Conservation (phyloP, 37 sponge, comb jelly and placozoan genomes). For the Cladorhizidae sp. region DNA sequence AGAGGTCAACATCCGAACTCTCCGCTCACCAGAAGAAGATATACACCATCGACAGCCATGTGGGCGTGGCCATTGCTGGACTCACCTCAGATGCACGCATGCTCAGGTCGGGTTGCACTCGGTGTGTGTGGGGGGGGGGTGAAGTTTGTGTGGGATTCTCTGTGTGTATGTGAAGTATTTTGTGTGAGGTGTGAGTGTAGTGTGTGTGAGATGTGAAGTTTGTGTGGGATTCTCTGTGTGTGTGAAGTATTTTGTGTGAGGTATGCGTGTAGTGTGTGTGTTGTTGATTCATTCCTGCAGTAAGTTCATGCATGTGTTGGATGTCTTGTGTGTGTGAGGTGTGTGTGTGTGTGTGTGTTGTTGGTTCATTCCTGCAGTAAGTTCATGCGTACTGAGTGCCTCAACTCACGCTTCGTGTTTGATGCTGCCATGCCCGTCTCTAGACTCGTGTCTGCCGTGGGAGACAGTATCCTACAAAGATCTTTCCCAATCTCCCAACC, state of each 20-base stretch:
- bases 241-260: neutral
- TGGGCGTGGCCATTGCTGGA: constrained; percentile 91
- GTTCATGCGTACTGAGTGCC: constrained; percentile 97
- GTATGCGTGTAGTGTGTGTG: neutral
- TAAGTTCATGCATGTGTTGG: constrained; percentile 86
- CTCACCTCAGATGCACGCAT: constrained; percentile 88
- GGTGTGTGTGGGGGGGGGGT: too few species aligned
- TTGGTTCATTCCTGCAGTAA: constrained; percentile 51
- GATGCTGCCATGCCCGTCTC: constrained; percentile 77
- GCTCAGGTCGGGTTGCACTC: constrained; percentile 52
- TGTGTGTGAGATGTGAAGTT: too few species aligned
- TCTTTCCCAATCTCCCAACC: neutral
- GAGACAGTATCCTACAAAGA: constrained; percentile 78
- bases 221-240: neutral
- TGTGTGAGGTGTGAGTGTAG: too few species aligned
- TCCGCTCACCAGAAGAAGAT: constrained; percentile 97
- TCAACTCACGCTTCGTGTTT: constrained; percentile 82
- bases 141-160: too few species aligned
- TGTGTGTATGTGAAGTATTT: too few species aligned
- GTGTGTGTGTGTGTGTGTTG: neutral
- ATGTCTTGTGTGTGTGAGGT: neutral
- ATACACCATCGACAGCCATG: constrained; percentile 90
- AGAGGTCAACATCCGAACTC: constrained; percentile 91
- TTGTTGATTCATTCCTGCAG: constrained; percentile 23
- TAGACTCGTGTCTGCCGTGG: constrained; percentile 87